A percentile compares a stretch with the other conserved stretches of the same genome.
Conservation (phyloP, 2,113 vertebrate genomes). For the Esox niger region DNA sequence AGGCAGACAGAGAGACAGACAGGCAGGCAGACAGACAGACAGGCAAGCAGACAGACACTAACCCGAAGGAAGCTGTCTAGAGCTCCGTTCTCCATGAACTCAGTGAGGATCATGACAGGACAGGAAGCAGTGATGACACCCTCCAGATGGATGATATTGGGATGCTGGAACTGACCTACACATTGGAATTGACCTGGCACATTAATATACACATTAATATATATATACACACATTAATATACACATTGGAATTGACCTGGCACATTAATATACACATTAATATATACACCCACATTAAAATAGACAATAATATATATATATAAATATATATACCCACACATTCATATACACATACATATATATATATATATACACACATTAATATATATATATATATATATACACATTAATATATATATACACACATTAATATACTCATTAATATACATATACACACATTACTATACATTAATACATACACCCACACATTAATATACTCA, state of each 20-base stretch:
- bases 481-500: background rate
- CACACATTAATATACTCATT: no score
- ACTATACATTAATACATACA: no score
- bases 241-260: background rate
- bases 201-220: background rate
- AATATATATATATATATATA: no score
- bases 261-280: background rate
- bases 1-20: no score
- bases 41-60: constrained; percentile 6
- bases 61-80: constrained; percentile 86
- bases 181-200: no score
- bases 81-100: constrained; percentile 89
- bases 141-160: constrained; percentile 85
- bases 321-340: no score
- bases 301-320: background rate
- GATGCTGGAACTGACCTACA: constrained; percentile 87
- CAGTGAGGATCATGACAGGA: constrained; percentile 65
- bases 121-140: constrained; percentile 83
- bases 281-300: background rate
- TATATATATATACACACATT: no score
- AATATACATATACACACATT: background rate
- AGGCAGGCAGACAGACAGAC: no score
- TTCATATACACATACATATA: no score
- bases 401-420: no score
- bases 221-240: background rate